Percentiles rank a stretch among this genome's conserved stretches.
Evolutionary conservation across 2,113 vertebrate genomes (phyloP).

Genomic region (Narcine bancroftii): DNA sequence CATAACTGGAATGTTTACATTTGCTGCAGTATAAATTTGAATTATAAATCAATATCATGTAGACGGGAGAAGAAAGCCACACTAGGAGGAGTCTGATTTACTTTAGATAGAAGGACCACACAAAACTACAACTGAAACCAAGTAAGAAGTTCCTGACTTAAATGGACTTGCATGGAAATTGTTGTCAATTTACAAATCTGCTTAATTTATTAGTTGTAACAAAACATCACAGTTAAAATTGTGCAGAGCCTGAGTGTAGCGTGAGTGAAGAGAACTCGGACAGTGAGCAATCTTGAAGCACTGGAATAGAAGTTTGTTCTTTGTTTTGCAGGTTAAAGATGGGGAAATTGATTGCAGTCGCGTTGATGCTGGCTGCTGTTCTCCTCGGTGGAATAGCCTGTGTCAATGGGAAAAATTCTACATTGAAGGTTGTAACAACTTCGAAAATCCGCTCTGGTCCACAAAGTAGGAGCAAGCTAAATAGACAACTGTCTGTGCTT

Average conservation of each 20-base stretch:
- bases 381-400: background rate
- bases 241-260: background rate
- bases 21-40: background rate
- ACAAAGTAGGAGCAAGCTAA: background rate
- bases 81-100: background rate
- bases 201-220: no score
- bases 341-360: background rate
- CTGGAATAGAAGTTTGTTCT: background rate
- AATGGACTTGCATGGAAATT: background rate
- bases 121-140: background rate
- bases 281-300: background rate
- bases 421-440: background rate
- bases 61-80: background rate
- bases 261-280: background rate
- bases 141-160: background rate
- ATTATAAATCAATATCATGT: background rate
- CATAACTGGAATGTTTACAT: conserved; percentile 9
- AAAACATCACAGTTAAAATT: background rate
- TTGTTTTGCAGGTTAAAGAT: conserved; percentile 21
- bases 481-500: background rate
- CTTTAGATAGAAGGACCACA: background rate
- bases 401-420: background rate
- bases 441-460: background rate
- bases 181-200: background rate
- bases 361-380: background rate